Percentiles rank a stretch among this genome's conserved stretches.
phyloP scores from a whole-genome alignment of 2,113 vertebrate genomes.

The Gulo gulo region DNA sequence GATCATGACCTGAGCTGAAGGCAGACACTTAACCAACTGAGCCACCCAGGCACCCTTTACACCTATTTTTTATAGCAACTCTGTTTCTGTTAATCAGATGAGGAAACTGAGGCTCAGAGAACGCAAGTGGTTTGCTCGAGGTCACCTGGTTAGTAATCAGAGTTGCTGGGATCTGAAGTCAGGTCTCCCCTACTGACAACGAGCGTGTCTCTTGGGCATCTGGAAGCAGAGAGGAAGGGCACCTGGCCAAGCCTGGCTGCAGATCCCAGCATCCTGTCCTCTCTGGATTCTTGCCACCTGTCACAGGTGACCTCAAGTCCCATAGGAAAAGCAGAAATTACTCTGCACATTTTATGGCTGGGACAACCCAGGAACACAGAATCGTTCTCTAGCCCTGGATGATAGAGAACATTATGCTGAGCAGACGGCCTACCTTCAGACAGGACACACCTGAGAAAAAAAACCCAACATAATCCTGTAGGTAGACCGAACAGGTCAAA shows the following conservation, averaged over 20 bases:
- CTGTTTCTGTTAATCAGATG: background rate
- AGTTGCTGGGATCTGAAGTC: background rate
- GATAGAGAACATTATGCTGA: background rate
- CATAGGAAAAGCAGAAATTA: background rate
- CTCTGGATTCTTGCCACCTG: background rate
- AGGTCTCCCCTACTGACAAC: background rate
- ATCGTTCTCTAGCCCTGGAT: background rate
- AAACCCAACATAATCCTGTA: background rate
- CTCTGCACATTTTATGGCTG: background rate
- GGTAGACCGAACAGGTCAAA: background rate
- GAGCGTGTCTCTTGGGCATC: background rate
- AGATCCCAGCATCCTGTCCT: background rate
- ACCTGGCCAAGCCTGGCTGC: background rate
- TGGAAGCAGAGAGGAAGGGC: constrained; percentile 2
- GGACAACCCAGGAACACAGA: background rate
- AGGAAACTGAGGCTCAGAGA: background rate
- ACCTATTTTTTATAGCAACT: background rate
- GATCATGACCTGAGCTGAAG: background rate
- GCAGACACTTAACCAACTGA: background rate
- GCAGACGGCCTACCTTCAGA: background rate
- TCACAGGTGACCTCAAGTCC: background rate
- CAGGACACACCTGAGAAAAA: background rate
- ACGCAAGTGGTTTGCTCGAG: background rate
- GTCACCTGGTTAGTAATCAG: background rate
- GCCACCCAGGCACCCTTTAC: background rate